Evolutionary conservation across 1,140 invertebrate genomes (phyloP).

Genomic region (Rhyacophila brunnea): DNA sequence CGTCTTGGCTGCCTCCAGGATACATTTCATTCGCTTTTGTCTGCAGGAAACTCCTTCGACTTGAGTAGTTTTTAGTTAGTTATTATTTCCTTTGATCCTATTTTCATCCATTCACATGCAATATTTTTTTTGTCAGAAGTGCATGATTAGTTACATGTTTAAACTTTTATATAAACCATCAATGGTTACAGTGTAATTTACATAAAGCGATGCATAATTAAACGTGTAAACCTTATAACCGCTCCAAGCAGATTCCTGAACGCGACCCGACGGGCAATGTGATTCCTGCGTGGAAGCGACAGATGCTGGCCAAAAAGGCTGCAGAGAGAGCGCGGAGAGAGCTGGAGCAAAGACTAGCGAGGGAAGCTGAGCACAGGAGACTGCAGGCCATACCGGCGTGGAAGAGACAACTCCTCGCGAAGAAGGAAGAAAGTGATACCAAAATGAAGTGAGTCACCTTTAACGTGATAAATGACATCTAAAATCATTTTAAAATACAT

Average conservation of each 20-base stretch:
- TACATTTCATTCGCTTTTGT: no score
- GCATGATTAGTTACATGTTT: no score
- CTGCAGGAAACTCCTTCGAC: no score
- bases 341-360: conserved; percentile 77
- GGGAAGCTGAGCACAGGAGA: conserved; percentile 82
- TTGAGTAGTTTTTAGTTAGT: no score
- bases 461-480: no score
- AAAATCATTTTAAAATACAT: no score
- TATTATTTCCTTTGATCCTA: no score
- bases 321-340: conserved; percentile 89
- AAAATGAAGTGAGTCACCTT: conserved; percentile 65
- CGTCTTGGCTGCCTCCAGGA: no score
- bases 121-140: no score
- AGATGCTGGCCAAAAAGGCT: conserved; percentile 91
- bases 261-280: conserved; percentile 83
- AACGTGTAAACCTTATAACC: conserved; percentile 29
- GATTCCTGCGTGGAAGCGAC: conserved; percentile 91
- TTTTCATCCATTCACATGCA: no score
- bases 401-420: conserved; percentile 84
- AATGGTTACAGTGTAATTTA: no score
- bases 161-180: no score
- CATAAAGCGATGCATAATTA: conserved; percentile 29
- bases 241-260: conserved; percentile 73
- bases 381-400: conserved; percentile 86
- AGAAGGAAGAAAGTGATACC: conserved; percentile 74